phyloP scores from a whole-genome alignment of 1,140 invertebrate species.

The Acromyrmex echinatior region DNA sequence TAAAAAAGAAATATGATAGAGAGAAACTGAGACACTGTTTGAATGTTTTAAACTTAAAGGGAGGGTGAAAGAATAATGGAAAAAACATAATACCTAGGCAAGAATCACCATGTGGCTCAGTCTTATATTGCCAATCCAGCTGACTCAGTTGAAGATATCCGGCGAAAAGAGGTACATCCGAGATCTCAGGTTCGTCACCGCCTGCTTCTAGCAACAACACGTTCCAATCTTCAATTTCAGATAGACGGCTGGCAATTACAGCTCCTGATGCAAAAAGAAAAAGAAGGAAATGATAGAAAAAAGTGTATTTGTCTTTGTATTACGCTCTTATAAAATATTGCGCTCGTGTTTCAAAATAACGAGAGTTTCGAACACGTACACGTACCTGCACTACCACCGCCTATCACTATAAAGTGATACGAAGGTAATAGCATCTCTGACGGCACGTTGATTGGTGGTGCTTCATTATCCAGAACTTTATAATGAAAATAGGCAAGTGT shows the following conservation, averaged over 20 bases:
- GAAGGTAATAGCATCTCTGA: slow-evolving; percentile 89
- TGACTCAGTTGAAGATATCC: slow-evolving; percentile 95
- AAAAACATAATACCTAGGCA: slow-evolving; percentile 88
- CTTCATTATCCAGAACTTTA: slow-evolving; percentile 92
- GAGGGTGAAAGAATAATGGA: too few species aligned
- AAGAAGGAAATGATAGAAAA: background rate
- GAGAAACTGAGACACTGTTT: too few species aligned
- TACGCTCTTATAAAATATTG: background rate
- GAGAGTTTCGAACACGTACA: slow-evolving; percentile 65
- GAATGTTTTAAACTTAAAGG: too few species aligned
- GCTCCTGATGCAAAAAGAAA: slow-evolving; percentile 87
- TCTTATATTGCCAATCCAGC: slow-evolving; percentile 97
- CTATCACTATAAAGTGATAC: slow-evolving; percentile 96
- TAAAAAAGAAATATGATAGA: too few species aligned
- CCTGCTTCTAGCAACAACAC: slow-evolving; percentile 96
- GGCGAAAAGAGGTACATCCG: slow-evolving; percentile 94
- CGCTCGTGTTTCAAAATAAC: background rate
- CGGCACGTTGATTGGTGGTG: slow-evolving; percentile 89
- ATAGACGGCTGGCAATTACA: slow-evolving; percentile 95
- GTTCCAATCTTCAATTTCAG: slow-evolving; percentile 93
- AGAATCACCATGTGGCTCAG: slow-evolving; percentile 93
- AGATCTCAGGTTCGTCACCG: slow-evolving; percentile 95
- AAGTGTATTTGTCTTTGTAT: background rate
- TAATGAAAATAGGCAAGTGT: slow-evolving; percentile 94
- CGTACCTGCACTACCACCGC: slow-evolving; percentile 96